Base-by-base conservation (phyloP, 1,140 invertebrate genomes). In the Cydia fagiglandana region DNA sequence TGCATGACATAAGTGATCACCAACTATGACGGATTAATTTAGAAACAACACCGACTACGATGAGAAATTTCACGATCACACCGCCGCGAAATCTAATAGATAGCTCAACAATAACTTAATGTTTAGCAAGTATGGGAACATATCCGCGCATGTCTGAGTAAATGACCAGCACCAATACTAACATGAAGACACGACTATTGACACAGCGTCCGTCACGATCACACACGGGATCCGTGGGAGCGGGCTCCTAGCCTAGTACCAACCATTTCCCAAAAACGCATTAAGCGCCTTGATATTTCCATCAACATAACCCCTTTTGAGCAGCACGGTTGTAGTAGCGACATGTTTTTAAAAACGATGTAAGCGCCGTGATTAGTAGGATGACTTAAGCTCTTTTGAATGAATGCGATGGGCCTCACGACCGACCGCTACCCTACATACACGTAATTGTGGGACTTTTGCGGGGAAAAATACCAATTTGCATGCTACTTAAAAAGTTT, bases 161-260 rank as follows among this genome's bases (percentile, higher is more conserved):
- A 70, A 70, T 70, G 66, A 70, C 66, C 66, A 70, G 6, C 34
- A 70, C 66, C 66, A 17, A 70, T 34, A 70, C 66, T 38, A 70
- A 70, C 34, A 70, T 70, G 66, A 70, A 70, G 64, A 70, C 66
- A 70, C 66, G 66, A 70, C 66, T 70, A 70, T 70, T 70, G 66
- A 70, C 66, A 70, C 34, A 70, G 34, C 66, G 30, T 38, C 66
- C 66, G 34, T 70, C 34, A 70, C 66, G 66, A 70, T 70, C 56
- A 61, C 56, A 70, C 17, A 70, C 66, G 66, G 28, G 56, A 30
- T 41, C 66, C 66, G 66, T 70, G 66, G 66, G 66, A 70, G 66
- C 66, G 66, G 15, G 34, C 38, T 61, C 56, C 56, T 61, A 61
- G 56, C 56, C 56, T 61, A 61, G 56, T 61, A 61, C 56, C 20